A percentile compares a stretch with the other conserved stretches of the same genome.
phyloP scores from a whole-genome alignment of 1,140 invertebrate species.

The Pseudomyrmex concolor region DNA sequence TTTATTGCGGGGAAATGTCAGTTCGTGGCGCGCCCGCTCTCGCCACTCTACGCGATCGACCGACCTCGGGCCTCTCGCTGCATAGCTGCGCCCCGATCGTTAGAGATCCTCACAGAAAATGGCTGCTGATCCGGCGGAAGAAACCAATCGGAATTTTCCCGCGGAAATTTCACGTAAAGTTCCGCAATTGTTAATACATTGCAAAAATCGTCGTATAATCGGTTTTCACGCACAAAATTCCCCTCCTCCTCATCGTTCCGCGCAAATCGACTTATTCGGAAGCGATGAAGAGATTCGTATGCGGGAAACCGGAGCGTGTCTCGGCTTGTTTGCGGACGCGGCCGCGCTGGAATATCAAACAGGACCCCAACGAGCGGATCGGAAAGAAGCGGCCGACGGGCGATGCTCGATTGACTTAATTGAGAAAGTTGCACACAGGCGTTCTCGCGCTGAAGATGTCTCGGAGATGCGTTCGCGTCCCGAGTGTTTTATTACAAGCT shows the following conservation, averaged over 20 bases:
- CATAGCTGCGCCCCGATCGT: constrained; percentile 22
- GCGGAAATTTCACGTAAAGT: not conserved
- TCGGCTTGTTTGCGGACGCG: constrained; percentile 7
- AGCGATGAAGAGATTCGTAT: constrained; percentile 50
- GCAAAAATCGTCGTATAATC: not conserved
- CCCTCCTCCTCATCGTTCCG: not conserved
- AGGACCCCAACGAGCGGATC: not conserved
- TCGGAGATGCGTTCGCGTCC: not conserved
- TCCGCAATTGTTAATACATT: not conserved
- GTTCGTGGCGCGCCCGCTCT: constrained; percentile 51
- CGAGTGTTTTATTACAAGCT: constrained; percentile 10
- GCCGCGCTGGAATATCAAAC: constrained; percentile 31
- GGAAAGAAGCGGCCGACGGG: constrained; percentile 6
- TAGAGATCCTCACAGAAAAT: constrained; percentile 52
- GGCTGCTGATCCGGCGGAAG: constrained; percentile 30
- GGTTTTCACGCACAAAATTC: constrained; percentile 11
- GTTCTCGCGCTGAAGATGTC: constrained; percentile 5
- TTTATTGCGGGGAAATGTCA: constrained; percentile 76
- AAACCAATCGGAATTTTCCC: not conserved
- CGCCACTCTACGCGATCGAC: constrained; percentile 53
- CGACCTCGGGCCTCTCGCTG: constrained; percentile 19
- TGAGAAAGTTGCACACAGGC: constrained; percentile 42
- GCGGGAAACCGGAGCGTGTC: not conserved
- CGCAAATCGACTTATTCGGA: constrained; percentile 44
- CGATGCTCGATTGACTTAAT: constrained; percentile 41